These are phyloP conservation scores for Cirrhinus molitorella DNA, from an alignment of 2,797 vertebrate species.

Conservation along the genomic window DNA sequence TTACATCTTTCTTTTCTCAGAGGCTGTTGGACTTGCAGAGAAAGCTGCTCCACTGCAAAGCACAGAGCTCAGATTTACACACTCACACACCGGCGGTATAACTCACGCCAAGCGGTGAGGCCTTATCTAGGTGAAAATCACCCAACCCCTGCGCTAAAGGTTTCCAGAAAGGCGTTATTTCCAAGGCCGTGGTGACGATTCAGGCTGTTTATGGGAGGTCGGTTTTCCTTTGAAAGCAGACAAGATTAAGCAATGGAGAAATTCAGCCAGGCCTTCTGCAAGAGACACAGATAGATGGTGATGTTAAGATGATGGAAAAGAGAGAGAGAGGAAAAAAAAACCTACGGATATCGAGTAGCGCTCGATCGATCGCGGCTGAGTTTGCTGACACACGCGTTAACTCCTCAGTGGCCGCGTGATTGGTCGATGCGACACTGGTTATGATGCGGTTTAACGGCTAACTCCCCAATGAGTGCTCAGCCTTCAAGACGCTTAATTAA, in stretches of 20 bases:
- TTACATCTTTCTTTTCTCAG: conserved; percentile 45
- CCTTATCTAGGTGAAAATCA: conserved; percentile 33
- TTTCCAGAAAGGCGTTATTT: neutral
- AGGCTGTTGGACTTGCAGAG: conserved; percentile 37
- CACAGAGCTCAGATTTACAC: conserved; percentile 20
- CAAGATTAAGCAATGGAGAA: conserved; percentile 24
- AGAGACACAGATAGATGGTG: conserved; percentile 11
- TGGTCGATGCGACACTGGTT: conserved; percentile 40
- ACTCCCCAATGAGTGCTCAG: conserved; percentile 37
- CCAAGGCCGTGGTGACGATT: conserved; percentile 23
- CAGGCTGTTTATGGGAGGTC: conserved; percentile 17
- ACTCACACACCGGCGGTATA: neutral
- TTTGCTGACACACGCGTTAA: conserved; percentile 59
- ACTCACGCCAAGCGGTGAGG: conserved; percentile 10
- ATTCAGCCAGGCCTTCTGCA: neutral
- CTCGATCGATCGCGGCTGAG: conserved; percentile 37
- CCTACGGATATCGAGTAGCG: conserved; percentile 13
- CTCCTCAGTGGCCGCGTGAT: conserved; percentile 18
- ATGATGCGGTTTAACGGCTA: conserved; percentile 39
- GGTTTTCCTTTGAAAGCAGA: conserved; percentile 31
- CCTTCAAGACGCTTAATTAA: conserved; percentile 53
- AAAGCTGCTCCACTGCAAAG: conserved; percentile 26
- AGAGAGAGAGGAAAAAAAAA: neutral
- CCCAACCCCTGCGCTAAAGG: conserved; percentile 10
- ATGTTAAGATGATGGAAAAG: conserved; percentile 45